Base-by-base conservation (phyloP, 1,140 invertebrate species). In the Drosophila insularis region DNA sequence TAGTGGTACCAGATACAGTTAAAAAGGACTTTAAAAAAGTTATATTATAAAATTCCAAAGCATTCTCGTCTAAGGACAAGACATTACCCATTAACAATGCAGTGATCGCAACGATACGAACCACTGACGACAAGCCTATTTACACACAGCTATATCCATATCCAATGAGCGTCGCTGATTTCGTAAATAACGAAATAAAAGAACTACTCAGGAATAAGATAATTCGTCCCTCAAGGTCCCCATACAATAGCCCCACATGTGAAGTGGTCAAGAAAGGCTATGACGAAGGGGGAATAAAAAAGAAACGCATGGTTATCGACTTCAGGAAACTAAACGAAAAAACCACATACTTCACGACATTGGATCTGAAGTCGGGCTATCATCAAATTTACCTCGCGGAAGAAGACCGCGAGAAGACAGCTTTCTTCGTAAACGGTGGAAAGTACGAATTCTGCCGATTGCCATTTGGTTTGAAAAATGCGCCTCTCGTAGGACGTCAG, bases 1-100 rank as follows among this genome's bases (percentile, higher is more conserved):
- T 55, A 40, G 63, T 55, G 35, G 63, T 63, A 23, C 62, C 62
- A 6, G n/a, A 10, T 10, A 14, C 46, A 2, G 37, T 54, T 13
- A 63, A 63, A 32, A 14, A 2, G 1, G 62, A 63, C 11, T 63
- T 63, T 35, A 37, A 63, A 46, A 63, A 54, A 23, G 37, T 31
- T 31, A 31, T 31, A 31, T 31, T 31, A 31, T 3, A 31, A 31
- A 31, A 31, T 31, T 31, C 27, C 27, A 31, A 31, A 31, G 27
- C 27, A 31, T 31, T 31, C 27, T 31, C 27, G 27, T 31, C 5
- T 31, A 31, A 31, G 5, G 27, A 31, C 27, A 5, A 31, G 27
- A 31, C 27, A 31, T 31, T 31, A 31, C 27, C 27, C 27, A 3
- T 31, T 3, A 31, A 31, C 27, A 31, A 2, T 31, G 37, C 37